Evolutionary conservation across 2,113 vertebrate species (phyloP).

Genomic region (Myotis davidii): DNA sequence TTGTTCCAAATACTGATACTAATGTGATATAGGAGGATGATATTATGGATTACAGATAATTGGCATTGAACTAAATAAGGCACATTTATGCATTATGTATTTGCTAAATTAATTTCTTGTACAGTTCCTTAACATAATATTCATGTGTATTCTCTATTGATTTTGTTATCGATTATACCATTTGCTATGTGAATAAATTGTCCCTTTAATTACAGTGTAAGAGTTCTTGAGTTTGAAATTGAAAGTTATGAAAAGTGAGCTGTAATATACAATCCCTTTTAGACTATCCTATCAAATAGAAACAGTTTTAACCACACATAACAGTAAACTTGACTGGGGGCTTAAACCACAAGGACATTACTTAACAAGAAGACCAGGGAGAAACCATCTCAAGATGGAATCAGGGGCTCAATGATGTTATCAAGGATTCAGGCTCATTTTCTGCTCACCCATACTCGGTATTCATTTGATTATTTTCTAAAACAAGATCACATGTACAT

Average conservation of each 20-base stretch:
- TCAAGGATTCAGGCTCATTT: background rate
- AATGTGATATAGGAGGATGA: background rate
- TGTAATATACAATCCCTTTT: background rate
- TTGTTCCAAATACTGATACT: background rate
- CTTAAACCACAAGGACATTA: background rate
- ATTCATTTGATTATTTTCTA: constrained; percentile 3
- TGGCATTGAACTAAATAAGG: background rate
- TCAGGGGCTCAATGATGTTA: background rate
- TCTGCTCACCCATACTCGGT: background rate
- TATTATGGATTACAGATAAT: constrained; percentile 36
- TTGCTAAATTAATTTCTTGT: constrained; percentile 34
- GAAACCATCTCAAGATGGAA: background rate
- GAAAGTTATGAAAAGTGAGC: background rate
- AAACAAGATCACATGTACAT: background rate
- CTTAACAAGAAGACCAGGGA: background rate
- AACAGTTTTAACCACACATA: background rate
- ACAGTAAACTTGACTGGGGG: background rate
- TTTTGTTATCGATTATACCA: background rate
- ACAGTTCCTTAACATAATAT: constrained; percentile 28
- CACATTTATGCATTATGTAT: background rate
- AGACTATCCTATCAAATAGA: background rate
- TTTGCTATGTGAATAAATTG: background rate
- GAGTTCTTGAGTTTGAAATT: constrained; percentile 19
- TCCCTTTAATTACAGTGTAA: constrained; percentile 48
- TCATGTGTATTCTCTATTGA: constrained; percentile 38